Conservation (phyloP, 1,140 invertebrate genomes). For the Harpegnathos saltator region DNA sequence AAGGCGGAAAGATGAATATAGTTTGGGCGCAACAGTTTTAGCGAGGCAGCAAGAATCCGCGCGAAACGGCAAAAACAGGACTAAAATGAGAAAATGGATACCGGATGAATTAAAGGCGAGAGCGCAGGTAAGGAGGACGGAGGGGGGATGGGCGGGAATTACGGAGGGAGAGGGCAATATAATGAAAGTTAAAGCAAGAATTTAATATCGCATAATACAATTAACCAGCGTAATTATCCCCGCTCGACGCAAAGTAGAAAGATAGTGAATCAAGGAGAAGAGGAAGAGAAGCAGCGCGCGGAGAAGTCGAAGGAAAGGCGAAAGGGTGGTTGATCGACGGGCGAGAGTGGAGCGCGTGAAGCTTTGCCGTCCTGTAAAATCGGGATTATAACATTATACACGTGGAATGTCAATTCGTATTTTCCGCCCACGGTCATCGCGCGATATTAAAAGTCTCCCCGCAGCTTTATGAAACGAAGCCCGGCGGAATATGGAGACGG, state of each 20-base stretch:
- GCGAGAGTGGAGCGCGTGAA: neutral
- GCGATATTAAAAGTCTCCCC: neutral
- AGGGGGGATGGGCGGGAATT: slow-evolving; percentile 50
- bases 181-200: slow-evolving; percentile 66
- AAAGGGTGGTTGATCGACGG: neutral
- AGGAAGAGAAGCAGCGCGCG: too few relatives aligned
- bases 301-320: neutral
- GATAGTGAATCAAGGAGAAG: slow-evolving; percentile 5
- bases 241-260: slow-evolving; percentile 1
- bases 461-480: neutral
- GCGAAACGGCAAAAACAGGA: slow-evolving; percentile 30
- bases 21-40: slow-evolving; percentile 52
- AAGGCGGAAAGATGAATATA: slow-evolving; percentile 41
- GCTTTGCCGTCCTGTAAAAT: neutral
- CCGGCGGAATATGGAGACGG: too few relatives aligned
- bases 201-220: slow-evolving; percentile 57
- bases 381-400: neutral
- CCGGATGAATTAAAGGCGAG: slow-evolving; percentile 68
- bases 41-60: slow-evolving; percentile 51
- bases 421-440: neutral
- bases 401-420: slow-evolving; percentile 12
- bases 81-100: slow-evolving; percentile 64
- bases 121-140: slow-evolving; percentile 8
- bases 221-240: slow-evolving; percentile 49
- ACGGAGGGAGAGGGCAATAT: slow-evolving; percentile 66